Conservation (phyloP, 2,113 vertebrate species). For the Saccopteryx bilineata region DNA sequence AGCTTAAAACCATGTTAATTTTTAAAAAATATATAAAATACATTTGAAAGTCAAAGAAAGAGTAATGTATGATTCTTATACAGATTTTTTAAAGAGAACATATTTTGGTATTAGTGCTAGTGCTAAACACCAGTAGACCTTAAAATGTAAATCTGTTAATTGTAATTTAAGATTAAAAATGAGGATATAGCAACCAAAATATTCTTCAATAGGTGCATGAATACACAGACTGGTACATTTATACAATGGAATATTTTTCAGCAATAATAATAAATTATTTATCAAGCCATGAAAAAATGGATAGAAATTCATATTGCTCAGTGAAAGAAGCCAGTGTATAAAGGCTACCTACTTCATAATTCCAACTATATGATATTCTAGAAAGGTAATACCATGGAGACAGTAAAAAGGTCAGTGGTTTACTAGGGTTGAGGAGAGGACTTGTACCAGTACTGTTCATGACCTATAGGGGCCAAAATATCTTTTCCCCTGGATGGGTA, state of each 20-base stretch:
- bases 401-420: background rate
- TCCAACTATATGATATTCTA: background rate
- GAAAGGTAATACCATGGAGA: background rate
- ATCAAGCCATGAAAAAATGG: background rate
- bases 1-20: background rate
- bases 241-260: background rate
- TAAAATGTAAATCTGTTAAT: background rate
- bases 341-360: background rate
- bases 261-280: background rate
- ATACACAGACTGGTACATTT: background rate
- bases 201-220: background rate
- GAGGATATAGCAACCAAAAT: background rate
- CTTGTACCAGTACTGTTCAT: background rate
- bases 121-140: background rate
- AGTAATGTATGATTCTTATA: background rate
- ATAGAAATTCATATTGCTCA: background rate
- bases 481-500: background rate
- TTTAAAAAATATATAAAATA: constrained; percentile 19
- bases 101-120: background rate
- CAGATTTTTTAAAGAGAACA: background rate
- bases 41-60: constrained; percentile 18
- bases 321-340: background rate
- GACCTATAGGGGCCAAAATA: background rate
- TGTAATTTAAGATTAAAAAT: constrained; percentile 4
- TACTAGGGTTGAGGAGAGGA: background rate